phyloP scores from a whole-genome alignment of 2,113 vertebrate species.

The Apaloderma vittatum region DNA sequence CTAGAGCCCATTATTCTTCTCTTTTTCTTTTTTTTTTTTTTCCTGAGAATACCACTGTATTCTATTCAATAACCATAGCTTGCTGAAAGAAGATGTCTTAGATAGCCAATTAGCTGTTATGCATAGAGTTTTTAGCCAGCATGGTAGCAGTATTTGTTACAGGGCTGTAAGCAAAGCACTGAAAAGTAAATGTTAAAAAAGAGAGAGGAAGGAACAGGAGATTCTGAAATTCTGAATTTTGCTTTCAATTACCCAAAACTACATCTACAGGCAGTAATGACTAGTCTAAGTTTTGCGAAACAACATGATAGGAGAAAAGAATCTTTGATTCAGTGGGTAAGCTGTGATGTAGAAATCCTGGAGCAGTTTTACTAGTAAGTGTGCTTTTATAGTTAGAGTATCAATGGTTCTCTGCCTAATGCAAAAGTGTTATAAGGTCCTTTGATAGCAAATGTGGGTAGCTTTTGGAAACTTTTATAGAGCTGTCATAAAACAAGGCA shows the following conservation, averaged over 20 bases:
- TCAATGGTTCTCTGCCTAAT: conserved; percentile 24
- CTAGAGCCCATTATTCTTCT: conserved; percentile 49
- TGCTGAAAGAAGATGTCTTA: conserved; percentile 61
- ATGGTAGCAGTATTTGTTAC: conserved; percentile 65
- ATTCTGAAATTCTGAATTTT: conserved; percentile 63
- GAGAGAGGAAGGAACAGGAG: conserved; percentile 39
- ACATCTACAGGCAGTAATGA: conserved; percentile 30
- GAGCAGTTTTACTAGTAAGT: conserved; percentile 49
- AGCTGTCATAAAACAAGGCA: neutral
- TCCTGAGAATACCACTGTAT: conserved; percentile 55
- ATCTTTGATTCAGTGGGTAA: conserved; percentile 55
- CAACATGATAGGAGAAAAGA: conserved; percentile 45
- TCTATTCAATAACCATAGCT: conserved; percentile 57
- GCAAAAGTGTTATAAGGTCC: neutral
- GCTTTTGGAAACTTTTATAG: neutral
- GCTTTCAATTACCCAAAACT: conserved; percentile 62
- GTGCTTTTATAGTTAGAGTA: conserved; percentile 53
- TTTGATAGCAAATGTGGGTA: neutral
- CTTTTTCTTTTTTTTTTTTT: neutral
- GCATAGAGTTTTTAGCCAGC: conserved; percentile 66
- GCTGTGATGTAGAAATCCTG: conserved; percentile 59
- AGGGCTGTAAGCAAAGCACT: conserved; percentile 55
- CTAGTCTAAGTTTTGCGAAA: conserved; percentile 21
- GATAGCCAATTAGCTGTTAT: conserved; percentile 72
- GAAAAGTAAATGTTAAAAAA: conserved; percentile 63